Percentiles rank a stretch among this genome's conserved stretches.
Evolutionary conservation across 1,140 invertebrate genomes (phyloP).

Genomic region (Venturia canescens): DNA sequence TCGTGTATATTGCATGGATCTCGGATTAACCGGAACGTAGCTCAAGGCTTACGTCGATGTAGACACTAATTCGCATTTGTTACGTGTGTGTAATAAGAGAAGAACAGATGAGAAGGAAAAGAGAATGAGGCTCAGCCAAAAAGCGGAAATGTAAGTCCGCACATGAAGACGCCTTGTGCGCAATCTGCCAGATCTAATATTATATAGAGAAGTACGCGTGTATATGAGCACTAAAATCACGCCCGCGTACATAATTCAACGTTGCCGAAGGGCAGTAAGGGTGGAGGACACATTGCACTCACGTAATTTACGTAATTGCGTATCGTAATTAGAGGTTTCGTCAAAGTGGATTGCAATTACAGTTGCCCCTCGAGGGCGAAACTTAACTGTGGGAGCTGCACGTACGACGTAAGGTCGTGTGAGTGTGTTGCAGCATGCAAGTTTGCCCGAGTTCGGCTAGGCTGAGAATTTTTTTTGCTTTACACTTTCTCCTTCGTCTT

Average conservation of each 20-base stretch:
- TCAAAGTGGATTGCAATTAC: slow-evolving; percentile 37
- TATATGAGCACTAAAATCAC: slow-evolving; percentile 19
- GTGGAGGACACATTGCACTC: not conserved
- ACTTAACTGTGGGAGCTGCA: not conserved
- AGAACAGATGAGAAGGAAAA: not conserved
- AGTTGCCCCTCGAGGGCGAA: not conserved
- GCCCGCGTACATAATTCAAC: slow-evolving; percentile 43
- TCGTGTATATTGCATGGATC: not conserved
- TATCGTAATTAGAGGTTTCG: slow-evolving; percentile 47
- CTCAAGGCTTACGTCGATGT: not conserved
- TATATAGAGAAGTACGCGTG: not conserved
- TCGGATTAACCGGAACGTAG: not conserved
- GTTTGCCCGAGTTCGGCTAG: not conserved
- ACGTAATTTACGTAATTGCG: slow-evolving; percentile 51
- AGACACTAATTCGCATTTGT: not conserved
- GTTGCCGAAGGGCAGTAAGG: slow-evolving; percentile 6
- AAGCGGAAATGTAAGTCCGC: not conserved
- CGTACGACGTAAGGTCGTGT: not conserved
- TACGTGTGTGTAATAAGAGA: not conserved
- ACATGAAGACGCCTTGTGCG: not conserved
- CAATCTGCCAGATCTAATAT: not conserved
- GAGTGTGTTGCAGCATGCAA: not conserved
- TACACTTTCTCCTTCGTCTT: not conserved
- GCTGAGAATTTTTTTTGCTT: slow-evolving; percentile 3
- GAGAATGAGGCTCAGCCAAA: not conserved